These are phyloP conservation scores for Microtus richardsoni DNA, from an alignment of 2,113 vertebrate species.

Conservation along the genomic window DNA sequence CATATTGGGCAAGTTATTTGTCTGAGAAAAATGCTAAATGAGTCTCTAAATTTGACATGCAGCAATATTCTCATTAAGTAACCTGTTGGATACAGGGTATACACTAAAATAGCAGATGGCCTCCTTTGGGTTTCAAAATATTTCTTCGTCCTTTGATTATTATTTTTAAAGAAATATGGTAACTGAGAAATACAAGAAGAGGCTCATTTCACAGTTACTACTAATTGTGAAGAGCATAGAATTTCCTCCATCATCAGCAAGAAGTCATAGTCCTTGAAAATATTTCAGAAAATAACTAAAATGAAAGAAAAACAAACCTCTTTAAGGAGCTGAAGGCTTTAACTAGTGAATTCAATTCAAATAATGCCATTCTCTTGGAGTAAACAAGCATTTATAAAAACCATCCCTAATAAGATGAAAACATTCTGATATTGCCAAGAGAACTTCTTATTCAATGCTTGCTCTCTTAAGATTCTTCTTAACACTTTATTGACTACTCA, in stretches of 20 bases:
- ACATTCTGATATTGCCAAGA: background rate
- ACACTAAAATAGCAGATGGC: constrained; percentile 19
- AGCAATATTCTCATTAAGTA: constrained; percentile 31
- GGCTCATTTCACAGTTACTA: constrained; percentile 22
- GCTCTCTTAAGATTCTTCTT: constrained; percentile 3
- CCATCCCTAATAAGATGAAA: constrained; percentile 39
- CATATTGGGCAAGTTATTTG: background rate
- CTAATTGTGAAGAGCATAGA: constrained; percentile 39
- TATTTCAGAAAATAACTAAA: constrained; percentile 67
- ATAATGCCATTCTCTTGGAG: constrained; percentile 45
- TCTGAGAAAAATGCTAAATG: background rate
- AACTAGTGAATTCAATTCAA: constrained; percentile 58
- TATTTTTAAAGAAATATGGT: constrained; percentile 51
- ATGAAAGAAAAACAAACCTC: background rate
- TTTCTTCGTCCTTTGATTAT: constrained; percentile 16
- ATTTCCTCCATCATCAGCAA: constrained; percentile 35
- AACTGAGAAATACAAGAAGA: constrained; percentile 23
- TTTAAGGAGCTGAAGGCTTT: constrained; percentile 35
- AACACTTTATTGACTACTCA: constrained; percentile 9
- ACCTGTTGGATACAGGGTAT: background rate
- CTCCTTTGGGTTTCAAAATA: constrained; percentile 46
- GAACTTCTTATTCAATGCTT: constrained; percentile 11
- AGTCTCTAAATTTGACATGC: constrained; percentile 46
- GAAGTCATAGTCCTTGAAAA: constrained; percentile 61
- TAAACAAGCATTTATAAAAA: constrained; percentile 56